Conservation (phyloP, 2,888 invertebrate genomes). For the Lepidochrysops patricia region DNA sequence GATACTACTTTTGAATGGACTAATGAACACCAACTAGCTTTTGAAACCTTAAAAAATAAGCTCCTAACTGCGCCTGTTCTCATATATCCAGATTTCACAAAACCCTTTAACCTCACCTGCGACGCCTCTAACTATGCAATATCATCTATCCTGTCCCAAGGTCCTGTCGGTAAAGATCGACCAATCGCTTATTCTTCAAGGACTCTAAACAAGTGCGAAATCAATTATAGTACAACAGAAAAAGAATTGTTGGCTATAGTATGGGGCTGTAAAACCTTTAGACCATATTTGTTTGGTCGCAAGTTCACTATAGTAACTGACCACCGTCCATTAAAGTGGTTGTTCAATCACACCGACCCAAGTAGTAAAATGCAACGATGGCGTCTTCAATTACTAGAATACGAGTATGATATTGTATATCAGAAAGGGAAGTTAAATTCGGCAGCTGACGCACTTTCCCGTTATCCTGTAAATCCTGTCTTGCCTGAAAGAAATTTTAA, state of each 20-base stretch:
- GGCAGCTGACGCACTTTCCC: constrained; percentile 26
- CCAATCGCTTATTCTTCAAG: no score
- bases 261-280: background rate
- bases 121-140: no score
- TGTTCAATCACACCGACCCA: constrained; percentile 15
- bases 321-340: constrained; percentile 22
- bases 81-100: constrained; percentile 35
- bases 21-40: constrained; percentile 26
- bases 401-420: constrained; percentile 23
- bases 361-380: constrained; percentile 22
- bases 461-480: constrained; percentile 17
- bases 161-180: no score
- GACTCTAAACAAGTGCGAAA: no score
- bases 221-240: constrained; percentile 24
- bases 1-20: constrained; percentile 24
- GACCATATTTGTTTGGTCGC: constrained; percentile 19
- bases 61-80: constrained; percentile 30
- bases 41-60: constrained; percentile 24
- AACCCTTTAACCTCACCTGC: constrained; percentile 26
- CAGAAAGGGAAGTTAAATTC: constrained; percentile 21
- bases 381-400: no score
- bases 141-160: no score
- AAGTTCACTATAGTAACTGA: constrained; percentile 19
- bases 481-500: constrained; percentile 1
- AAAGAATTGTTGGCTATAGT: background rate